A percentile compares a stretch with the other conserved stretches of the same genome.
These are phyloP conservation scores for Rhyzopertha dominica DNA, from an alignment of 1,140 invertebrate genomes.

Conservation along the genomic window DNA sequence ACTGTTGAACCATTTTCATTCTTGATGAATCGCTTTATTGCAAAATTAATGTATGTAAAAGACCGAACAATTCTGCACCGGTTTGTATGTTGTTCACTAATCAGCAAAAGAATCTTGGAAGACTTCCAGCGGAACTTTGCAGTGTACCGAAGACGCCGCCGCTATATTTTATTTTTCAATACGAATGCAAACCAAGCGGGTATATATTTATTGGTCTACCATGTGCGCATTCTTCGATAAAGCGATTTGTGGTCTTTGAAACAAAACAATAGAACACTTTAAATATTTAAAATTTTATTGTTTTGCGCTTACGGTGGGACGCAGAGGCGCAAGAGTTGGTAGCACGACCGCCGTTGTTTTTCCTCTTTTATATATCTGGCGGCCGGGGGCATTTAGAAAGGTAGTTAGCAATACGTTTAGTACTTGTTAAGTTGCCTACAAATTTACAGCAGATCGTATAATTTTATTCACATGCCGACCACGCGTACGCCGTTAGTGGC, in stretches of 20 bases:
- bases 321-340: no score
- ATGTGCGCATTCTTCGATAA: conserved; percentile 24
- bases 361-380: no score
- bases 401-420: no score
- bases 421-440: no score
- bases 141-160: not conserved
- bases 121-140: not conserved
- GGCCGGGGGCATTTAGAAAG: no score
- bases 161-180: conserved; percentile 11
- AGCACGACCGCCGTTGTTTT: no score
- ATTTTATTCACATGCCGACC: no score
- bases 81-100: not conserved
- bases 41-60: not conserved
- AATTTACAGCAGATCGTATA: no score
- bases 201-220: conserved; percentile 30
- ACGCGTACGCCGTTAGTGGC: no score
- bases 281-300: conserved; percentile 37
- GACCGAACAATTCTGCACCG: not conserved
- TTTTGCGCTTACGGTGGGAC: no score
- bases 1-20: no score
- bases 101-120: not conserved
- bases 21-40: no score
- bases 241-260: conserved; percentile 35
- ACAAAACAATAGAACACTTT: conserved; percentile 38
- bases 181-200: conserved; percentile 24